Evolutionary conservation across 2,888 invertebrate genomes (phyloP).

Genomic region (Amphiduros pacificus): DNA sequence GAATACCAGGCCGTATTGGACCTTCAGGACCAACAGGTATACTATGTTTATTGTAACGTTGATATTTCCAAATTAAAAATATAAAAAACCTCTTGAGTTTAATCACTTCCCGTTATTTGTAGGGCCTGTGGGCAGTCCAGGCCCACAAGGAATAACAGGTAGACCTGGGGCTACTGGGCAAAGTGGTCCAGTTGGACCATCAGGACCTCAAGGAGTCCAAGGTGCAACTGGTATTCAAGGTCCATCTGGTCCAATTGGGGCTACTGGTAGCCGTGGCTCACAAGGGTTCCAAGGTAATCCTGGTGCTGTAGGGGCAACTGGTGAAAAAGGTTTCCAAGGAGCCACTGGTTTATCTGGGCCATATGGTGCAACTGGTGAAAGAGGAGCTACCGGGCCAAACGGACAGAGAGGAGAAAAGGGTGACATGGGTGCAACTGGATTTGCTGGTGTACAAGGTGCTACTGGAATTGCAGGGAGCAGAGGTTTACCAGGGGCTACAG

Average conservation of each 20-base stretch:
- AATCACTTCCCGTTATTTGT: too few relatives aligned
- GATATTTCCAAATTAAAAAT: too few relatives aligned
- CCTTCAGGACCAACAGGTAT: constrained; percentile 18
- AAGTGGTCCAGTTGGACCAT: constrained; percentile 14
- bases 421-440: too few relatives aligned
- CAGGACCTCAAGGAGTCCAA: constrained; percentile 13
- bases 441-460: too few relatives aligned
- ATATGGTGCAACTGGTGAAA: constrained; percentile 14
- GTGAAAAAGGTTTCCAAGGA: constrained; percentile 17
- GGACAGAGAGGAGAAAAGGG: constrained; percentile 22
- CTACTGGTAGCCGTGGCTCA: constrained; percentile 17
- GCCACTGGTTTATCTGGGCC: constrained; percentile 23
- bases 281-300: constrained; percentile 18
- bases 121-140: constrained; percentile 1
- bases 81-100: too few relatives aligned
- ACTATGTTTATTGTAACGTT: too few relatives aligned
- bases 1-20: constrained; percentile 20
- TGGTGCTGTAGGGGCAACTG: constrained; percentile 21
- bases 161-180: constrained; percentile 20
- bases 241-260: constrained; percentile 20
- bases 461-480: constrained; percentile 18
- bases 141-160: not conserved
- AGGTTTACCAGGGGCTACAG: constrained; percentile 20
- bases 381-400: not conserved
- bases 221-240: constrained; percentile 20